A percentile compares a stretch with the other conserved stretches of the same genome.
Evolutionary conservation across 2,888 invertebrate species (phyloP).

Genomic region (Acleris laterana): DNA sequence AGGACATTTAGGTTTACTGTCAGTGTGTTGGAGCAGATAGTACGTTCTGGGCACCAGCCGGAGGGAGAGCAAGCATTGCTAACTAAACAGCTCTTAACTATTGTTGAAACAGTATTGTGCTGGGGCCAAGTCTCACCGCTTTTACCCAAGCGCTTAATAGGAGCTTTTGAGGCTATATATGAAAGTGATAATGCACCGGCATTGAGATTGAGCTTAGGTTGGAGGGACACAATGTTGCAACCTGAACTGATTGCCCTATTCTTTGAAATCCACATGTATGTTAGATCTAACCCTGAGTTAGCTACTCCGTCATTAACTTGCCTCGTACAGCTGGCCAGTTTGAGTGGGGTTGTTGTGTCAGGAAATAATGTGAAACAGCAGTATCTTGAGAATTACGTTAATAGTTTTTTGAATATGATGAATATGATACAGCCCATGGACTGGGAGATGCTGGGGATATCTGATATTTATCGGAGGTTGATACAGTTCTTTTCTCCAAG

Average conservation of each 20-base stretch:
- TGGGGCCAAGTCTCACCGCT: conserved; percentile 91
- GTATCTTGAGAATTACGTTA: conserved; percentile 77
- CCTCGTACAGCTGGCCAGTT: conserved; percentile 88
- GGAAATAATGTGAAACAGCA: conserved; percentile 69
- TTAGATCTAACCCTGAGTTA: conserved; percentile 89
- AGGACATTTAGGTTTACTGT: conserved; percentile 88
- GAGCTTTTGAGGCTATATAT: conserved; percentile 88
- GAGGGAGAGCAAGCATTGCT: conserved; percentile 83
- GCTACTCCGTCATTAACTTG: conserved; percentile 92
- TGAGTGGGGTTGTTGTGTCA: conserved; percentile 71
- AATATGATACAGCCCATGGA: conserved; percentile 72
- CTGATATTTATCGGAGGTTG: conserved; percentile 75
- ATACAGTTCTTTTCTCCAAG: conserved; percentile 74
- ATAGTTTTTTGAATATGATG: conserved; percentile 74
- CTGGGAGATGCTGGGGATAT: conserved; percentile 74
- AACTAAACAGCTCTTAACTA: conserved; percentile 88
- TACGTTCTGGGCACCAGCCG: conserved; percentile 73
- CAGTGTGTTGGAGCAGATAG: conserved; percentile 72
- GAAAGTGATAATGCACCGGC: conserved; percentile 87
- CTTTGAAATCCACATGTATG: conserved; percentile 93
- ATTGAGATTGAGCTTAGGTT: conserved; percentile 86
- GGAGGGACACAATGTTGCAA: conserved; percentile 91
- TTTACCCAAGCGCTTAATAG: conserved; percentile 88
- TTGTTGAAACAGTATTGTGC: conserved; percentile 90
- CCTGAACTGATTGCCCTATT: conserved; percentile 90